Conservation (phyloP, 2,797 vertebrate species). For the Epinephelus coioides region DNA sequence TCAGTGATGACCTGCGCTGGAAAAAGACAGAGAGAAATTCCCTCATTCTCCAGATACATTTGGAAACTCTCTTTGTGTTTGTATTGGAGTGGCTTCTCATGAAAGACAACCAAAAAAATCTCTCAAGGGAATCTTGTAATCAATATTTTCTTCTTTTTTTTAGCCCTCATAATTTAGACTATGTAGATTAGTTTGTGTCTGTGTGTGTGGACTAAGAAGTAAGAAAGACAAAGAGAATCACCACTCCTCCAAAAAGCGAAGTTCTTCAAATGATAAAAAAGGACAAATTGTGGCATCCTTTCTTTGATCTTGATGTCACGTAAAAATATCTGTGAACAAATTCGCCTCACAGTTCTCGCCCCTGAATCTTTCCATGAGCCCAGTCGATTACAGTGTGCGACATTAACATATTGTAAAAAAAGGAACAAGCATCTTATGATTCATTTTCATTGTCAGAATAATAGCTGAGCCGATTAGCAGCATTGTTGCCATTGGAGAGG, state of each 20-base stretch:
- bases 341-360: conserved; percentile 18
- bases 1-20: conserved; percentile 28
- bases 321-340: conserved; percentile 36
- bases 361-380: conserved; percentile 53
- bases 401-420: conserved; percentile 76
- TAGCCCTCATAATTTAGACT: conserved; percentile 22
- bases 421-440: conserved; percentile 77
- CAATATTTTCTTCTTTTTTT: conserved; percentile 18
- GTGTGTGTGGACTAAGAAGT: not conserved
- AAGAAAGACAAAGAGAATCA: conserved; percentile 1
- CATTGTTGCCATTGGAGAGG: conserved; percentile 79
- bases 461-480: conserved; percentile 83
- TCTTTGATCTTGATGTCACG: conserved; percentile 47
- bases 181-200: conserved; percentile 11
- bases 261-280: conserved; percentile 23
- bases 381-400: conserved; percentile 59
- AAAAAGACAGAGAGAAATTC: not conserved
- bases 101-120: not conserved
- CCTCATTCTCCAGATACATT: not conserved
- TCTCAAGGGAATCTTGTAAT: conserved; percentile 2
- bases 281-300: conserved; percentile 6
- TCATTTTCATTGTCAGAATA: conserved; percentile 80
- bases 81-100: conserved; percentile 12
- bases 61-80: conserved; percentile 23
- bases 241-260: conserved; percentile 14